A percentile compares a stretch with the other conserved stretches of the same genome.
These are phyloP conservation scores for Lycocerus yunnanus DNA, from an alignment of 2,888 invertebrate species.

Conservation along the genomic window DNA sequence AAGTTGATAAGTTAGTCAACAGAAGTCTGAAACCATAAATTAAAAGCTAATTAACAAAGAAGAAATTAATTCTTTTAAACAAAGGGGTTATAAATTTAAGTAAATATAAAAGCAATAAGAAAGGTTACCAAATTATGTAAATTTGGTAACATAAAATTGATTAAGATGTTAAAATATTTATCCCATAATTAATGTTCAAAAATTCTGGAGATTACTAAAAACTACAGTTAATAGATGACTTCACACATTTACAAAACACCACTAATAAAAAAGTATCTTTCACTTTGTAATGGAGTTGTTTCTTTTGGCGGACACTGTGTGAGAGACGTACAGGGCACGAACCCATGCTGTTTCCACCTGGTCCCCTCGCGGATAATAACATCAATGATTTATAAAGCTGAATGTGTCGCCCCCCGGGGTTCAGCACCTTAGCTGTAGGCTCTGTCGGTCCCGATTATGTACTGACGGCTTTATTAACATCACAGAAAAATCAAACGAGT, in stretches of 20 bases:
- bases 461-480: constrained; percentile 47
- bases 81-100: neutral
- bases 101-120: neutral
- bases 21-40: constrained; percentile 31
- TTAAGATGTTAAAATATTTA: neutral
- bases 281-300: constrained; percentile 36
- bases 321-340: constrained; percentile 22
- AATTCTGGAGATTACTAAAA: neutral
- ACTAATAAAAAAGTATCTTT: constrained; percentile 33
- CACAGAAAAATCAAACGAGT: constrained; percentile 39
- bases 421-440: constrained; percentile 42
- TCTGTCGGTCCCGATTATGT: constrained; percentile 45
- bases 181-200: neutral
- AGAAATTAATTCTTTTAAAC: constrained; percentile 4
- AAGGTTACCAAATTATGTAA: neutral
- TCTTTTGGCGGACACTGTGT: constrained; percentile 27
- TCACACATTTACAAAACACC: constrained; percentile 28
- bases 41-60: constrained; percentile 30
- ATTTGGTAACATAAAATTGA: neutral
- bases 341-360: constrained; percentile 46
- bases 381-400: constrained; percentile 49
- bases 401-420: constrained; percentile 50
- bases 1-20: constrained; percentile 1
- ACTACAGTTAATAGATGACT: constrained; percentile 28
- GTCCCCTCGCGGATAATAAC: constrained; percentile 49